These are phyloP conservation scores for Serranus cabrilla DNA, from an alignment of 2,797 vertebrate genomes.

Conservation along the genomic window DNA sequence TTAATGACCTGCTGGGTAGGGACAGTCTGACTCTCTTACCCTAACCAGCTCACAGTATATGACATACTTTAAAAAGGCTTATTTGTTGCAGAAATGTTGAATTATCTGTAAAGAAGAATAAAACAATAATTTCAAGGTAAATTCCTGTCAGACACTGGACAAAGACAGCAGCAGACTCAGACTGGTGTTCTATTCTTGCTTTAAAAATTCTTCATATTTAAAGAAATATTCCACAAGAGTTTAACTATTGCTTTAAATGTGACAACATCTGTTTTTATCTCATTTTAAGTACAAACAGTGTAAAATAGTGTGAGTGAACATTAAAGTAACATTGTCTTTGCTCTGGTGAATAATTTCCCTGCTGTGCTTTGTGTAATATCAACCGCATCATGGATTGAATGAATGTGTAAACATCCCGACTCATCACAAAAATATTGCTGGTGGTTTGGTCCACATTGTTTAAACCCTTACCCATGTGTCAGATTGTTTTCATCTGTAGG, in stretches of 20 bases:
- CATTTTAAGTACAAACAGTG: background rate
- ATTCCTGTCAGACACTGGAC: slow-evolving; percentile 4
- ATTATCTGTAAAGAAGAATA: background rate
- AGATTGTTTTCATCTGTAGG: background rate
- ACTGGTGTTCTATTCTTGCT: background rate
- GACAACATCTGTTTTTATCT: background rate
- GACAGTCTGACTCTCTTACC: background rate
- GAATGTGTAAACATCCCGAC: background rate
- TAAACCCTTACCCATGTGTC: background rate
- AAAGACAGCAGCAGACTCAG: background rate
- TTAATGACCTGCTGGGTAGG: slow-evolving; percentile 80
- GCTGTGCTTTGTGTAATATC: background rate
- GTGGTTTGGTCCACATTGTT: background rate
- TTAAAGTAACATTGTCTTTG: background rate
- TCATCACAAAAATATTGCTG: background rate
- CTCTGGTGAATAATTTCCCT: background rate
- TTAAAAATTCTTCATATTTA: background rate
- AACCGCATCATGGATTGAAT: no score
- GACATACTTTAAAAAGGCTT: background rate
- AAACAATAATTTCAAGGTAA: slow-evolving; percentile 5
- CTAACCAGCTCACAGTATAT: background rate
- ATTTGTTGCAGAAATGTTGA: background rate
- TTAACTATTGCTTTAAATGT: background rate
- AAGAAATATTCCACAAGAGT: background rate
- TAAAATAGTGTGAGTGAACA: background rate